These are phyloP conservation scores for Latheticus oryzae DNA, from an alignment of 2,888 invertebrate species.

Conservation along the genomic window DNA sequence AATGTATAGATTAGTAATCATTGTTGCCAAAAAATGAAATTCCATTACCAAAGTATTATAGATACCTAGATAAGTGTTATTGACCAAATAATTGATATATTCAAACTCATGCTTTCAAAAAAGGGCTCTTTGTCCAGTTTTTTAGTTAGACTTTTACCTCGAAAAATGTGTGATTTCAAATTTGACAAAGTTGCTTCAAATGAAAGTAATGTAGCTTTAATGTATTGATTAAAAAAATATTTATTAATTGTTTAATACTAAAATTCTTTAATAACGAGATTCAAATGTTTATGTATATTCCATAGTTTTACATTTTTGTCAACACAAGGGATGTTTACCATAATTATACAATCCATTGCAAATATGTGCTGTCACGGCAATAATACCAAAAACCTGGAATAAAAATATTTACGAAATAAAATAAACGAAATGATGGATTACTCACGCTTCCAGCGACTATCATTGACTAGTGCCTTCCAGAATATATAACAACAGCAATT, in stretches of 20 bases:
- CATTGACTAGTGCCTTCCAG: too few species aligned
- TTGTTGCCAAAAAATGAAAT: conserved; percentile 53
- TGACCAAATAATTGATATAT: conserved; percentile 49
- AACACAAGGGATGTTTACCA: conserved; percentile 29
- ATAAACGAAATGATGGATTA: neutral
- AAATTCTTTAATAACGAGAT: conserved; percentile 34
- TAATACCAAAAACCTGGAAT: conserved; percentile 31
- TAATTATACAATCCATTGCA: conserved; percentile 30
- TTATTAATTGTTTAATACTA: conserved; percentile 38
- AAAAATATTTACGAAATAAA: conserved; percentile 1
- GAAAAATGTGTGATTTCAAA: conserved; percentile 37
- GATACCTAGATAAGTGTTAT: conserved; percentile 52
- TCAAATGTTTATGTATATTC: conserved; percentile 45
- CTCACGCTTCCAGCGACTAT: too few species aligned
- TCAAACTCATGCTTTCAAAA: conserved; percentile 39
- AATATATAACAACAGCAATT: conserved; percentile 10
- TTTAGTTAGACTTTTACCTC: conserved; percentile 37
- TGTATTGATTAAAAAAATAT: conserved; percentile 39
- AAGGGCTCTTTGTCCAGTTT: conserved; percentile 38
- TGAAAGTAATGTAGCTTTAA: conserved; percentile 41
- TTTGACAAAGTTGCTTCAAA: conserved; percentile 34
- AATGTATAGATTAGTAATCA: conserved; percentile 47
- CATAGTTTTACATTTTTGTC: too few species aligned
- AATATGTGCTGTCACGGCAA: conserved; percentile 29
- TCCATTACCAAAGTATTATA: conserved; percentile 53